Conservation (phyloP, 2,113 vertebrate species). For the Mohoua ochrocephala region DNA sequence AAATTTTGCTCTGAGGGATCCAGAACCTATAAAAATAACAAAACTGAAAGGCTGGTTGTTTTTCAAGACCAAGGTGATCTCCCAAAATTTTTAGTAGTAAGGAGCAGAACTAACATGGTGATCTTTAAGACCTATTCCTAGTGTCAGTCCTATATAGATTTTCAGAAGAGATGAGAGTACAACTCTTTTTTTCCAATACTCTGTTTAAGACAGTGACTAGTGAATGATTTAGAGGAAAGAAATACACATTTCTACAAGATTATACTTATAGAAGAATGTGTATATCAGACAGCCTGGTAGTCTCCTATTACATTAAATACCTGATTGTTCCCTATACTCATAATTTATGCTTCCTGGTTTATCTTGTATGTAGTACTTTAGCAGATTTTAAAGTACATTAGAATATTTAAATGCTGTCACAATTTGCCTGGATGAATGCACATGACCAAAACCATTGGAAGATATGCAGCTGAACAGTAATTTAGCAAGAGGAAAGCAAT, state of each 20-base stretch:
- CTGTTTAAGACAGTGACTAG: neutral
- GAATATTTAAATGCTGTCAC: neutral
- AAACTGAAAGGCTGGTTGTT: neutral
- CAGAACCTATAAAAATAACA: constrained; percentile 76
- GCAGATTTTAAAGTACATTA: neutral
- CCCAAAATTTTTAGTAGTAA: neutral
- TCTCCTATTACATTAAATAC: neutral
- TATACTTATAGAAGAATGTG: neutral
- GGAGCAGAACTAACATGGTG: neutral
- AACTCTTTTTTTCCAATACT: neutral
- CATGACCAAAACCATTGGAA: neutral
- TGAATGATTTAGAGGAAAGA: neutral
- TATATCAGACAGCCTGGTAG: neutral
- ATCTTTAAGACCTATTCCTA: neutral
- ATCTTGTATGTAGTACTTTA: neutral
- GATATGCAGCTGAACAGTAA: neutral
- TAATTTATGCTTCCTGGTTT: neutral
- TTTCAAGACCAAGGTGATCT: neutral
- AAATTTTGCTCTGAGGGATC: constrained; percentile 92
- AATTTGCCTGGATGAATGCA: neutral
- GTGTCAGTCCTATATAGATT: neutral
- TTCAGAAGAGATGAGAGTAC: neutral
- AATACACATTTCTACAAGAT: neutral
- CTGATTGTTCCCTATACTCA: neutral
- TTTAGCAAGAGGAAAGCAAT: neutral